phyloP scores from a whole-genome alignment of 2,888 invertebrate species.

The Bombyx huttoni region DNA sequence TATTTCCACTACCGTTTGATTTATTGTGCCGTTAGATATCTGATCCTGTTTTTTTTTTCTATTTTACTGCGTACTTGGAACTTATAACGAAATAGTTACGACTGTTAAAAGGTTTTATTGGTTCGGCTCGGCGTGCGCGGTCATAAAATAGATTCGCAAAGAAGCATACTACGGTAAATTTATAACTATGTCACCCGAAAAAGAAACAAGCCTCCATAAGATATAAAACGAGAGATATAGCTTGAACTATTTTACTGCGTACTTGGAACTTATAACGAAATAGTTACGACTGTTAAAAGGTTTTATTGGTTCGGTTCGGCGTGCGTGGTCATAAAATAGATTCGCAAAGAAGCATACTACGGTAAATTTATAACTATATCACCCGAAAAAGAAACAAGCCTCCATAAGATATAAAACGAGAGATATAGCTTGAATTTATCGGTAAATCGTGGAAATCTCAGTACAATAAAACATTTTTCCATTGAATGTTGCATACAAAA shows the following conservation, averaged over 20 bases:
- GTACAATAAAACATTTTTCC: constrained; percentile 68
- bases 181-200: constrained; percentile 65
- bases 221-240: constrained; percentile 64
- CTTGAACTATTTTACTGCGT: constrained; percentile 66
- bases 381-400: constrained; percentile 68
- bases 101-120: constrained; percentile 72
- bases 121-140: constrained; percentile 68
- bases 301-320: constrained; percentile 72
- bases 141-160: constrained; percentile 70
- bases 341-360: constrained; percentile 64
- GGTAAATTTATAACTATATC: constrained; percentile 65
- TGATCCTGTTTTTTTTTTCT: constrained; percentile 44
- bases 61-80: constrained; percentile 70
- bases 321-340: constrained; percentile 68
- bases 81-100: constrained; percentile 71
- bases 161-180: constrained; percentile 62
- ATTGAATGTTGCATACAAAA: constrained; percentile 69
- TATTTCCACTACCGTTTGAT: constrained; percentile 12
- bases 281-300: constrained; percentile 71
- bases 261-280: constrained; percentile 70
- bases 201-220: constrained; percentile 66
- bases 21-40: constrained; percentile 61
- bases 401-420: constrained; percentile 62
- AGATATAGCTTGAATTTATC: constrained; percentile 63
- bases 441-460: constrained; percentile 67